Evolutionary conservation across 2,888 invertebrate genomes (phyloP).

Genomic region (Laothoe populi): DNA sequence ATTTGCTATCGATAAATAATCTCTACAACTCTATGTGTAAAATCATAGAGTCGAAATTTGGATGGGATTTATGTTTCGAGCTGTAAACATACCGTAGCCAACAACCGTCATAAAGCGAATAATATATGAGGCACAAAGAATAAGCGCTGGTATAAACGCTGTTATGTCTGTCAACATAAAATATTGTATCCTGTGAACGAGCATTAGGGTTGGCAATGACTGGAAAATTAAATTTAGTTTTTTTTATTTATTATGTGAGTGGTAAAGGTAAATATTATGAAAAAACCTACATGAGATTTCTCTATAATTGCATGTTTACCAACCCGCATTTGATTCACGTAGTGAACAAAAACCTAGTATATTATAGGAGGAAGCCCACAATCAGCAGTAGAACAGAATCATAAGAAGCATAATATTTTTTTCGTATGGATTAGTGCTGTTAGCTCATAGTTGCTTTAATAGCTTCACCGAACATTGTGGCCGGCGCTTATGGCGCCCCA

Average conservation of each 20-base stretch:
- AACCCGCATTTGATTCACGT: no score
- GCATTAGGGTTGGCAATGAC: slow-evolving; percentile 24
- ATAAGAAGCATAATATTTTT: no score
- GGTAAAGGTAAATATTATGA: neutral
- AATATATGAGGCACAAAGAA: slow-evolving; percentile 85
- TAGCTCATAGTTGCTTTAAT: no score
- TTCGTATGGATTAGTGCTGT: no score
- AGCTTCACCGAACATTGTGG: no score
- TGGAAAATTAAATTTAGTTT: neutral
- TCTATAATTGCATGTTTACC: no score
- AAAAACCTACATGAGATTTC: no score
- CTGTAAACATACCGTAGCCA: slow-evolving; percentile 49
- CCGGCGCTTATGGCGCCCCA: no score
- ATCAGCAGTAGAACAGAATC: no score
- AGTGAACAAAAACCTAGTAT: no score
- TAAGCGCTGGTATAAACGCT: slow-evolving; percentile 83
- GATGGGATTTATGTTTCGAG: slow-evolving; percentile 30
- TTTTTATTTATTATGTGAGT: neutral
- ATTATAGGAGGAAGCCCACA: no score
- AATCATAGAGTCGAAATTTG: slow-evolving; percentile 50
- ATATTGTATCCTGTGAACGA: slow-evolving; percentile 79
- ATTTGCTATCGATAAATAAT: slow-evolving; percentile 32
- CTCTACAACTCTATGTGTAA: slow-evolving; percentile 36
- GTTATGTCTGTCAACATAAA: slow-evolving; percentile 84
- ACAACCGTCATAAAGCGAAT: slow-evolving; percentile 83